A percentile compares a stretch with the other conserved stretches of the same genome.
phyloP scores from a whole-genome alignment of 2,797 vertebrate genomes.

The Pipistrellus pipistrellus region DNA sequence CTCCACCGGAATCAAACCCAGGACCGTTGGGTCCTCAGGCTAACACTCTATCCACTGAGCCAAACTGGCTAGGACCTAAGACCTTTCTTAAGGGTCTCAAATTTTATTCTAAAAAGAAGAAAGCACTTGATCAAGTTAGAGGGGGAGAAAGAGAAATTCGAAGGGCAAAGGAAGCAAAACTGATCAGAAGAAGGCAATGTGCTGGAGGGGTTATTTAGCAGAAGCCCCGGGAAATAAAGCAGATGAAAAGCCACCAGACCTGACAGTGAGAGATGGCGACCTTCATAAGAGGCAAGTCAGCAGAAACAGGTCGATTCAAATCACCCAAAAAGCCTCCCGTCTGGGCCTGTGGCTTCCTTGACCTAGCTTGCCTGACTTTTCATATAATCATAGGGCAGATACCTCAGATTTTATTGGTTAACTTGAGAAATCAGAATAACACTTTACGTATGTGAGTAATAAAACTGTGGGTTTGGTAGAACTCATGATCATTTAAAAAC shows the following conservation, averaged over 20 bases:
- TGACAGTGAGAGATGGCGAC: background rate
- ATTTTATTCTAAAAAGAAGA: background rate
- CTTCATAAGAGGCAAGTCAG: background rate
- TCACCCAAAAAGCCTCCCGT: background rate
- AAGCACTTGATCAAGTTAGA: background rate
- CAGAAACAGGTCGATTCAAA: background rate
- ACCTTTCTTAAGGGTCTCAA: background rate
- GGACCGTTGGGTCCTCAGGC: too few relatives aligned
- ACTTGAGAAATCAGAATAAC: constrained; percentile 53
- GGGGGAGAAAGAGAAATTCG: background rate
- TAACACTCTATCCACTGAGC: too few relatives aligned
- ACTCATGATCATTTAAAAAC: constrained; percentile 13
- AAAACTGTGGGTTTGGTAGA: background rate
- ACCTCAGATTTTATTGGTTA: background rate
- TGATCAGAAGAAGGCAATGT: background rate
- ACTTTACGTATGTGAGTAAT: background rate
- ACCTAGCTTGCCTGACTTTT: background rate
- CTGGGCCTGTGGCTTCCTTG: background rate
- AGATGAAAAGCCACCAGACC: background rate
- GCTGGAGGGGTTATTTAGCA: background rate
- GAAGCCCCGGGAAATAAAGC: background rate
- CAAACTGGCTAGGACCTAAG: background rate
- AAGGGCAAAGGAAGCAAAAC: background rate
- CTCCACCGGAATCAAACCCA: too few relatives aligned
- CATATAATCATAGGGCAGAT: background rate